Percentiles rank a stretch among this genome's conserved stretches.
These are phyloP conservation scores for Quadroppia sp. DNA, from an alignment of 2,888 invertebrate species.

Conservation along the genomic window DNA sequence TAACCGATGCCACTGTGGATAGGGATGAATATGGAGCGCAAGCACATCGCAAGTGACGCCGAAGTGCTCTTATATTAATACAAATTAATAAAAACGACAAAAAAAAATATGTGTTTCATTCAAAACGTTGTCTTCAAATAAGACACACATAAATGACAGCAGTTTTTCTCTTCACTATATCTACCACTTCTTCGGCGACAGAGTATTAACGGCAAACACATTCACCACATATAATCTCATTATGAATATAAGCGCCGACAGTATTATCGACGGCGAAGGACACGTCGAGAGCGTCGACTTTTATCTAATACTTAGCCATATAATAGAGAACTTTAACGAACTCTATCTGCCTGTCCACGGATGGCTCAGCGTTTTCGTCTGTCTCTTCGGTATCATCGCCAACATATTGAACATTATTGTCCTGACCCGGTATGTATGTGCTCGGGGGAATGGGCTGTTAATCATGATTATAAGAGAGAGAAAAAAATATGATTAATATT, in stretches of 20 bases:
- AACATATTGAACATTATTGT: slow-evolving; percentile 87
- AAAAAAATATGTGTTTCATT: too few relatives aligned
- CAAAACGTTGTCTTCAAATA: too few relatives aligned
- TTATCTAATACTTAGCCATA: not conserved
- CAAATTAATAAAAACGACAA: too few relatives aligned
- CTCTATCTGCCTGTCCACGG: slow-evolving; percentile 62
- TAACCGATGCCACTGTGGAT: too few relatives aligned
- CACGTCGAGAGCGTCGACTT: not conserved
- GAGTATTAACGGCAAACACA: too few relatives aligned
- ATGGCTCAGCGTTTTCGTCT: slow-evolving; percentile 76
- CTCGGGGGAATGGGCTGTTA: too few relatives aligned
- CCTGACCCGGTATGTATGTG: slow-evolving; percentile 61
- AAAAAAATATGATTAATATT: not conserved
- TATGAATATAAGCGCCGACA: not conserved
- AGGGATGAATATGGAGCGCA: not conserved
- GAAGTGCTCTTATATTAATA: too few relatives aligned
- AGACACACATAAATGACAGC: too few relatives aligned
- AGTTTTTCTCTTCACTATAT: too few relatives aligned
- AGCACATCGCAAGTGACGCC: not conserved
- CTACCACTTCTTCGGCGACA: too few relatives aligned
- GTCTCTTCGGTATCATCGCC: slow-evolving; percentile 81
- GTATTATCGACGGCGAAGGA: not conserved
- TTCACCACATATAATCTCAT: not conserved
- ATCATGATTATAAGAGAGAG: not conserved
- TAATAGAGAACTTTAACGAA: not conserved